A percentile compares a stretch with the other conserved stretches of the same genome.
These are phyloP conservation scores for Campoletis raptor DNA, from an alignment of 2,888 invertebrate genomes.

Conservation along the genomic window DNA sequence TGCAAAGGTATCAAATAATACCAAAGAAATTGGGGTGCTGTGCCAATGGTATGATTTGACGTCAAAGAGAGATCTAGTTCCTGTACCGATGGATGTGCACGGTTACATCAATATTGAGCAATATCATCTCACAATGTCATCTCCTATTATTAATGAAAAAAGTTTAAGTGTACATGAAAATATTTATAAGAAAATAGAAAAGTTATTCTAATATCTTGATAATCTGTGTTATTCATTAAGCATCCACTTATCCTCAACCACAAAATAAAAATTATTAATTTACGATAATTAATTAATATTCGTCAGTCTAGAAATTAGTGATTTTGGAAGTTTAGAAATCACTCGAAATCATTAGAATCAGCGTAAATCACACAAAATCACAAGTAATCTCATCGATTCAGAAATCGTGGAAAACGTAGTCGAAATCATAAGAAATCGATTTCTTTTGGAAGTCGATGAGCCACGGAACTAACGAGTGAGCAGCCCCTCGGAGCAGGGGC, in stretches of 20 bases:
- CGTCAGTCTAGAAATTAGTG: constrained; percentile 19
- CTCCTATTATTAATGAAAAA: constrained; percentile 47
- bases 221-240: constrained; percentile 33
- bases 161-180: constrained; percentile 47
- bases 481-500: too few species aligned
- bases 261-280: constrained; percentile 19
- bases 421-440: not conserved
- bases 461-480: too few species aligned
- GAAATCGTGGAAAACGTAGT: not conserved
- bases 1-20: constrained; percentile 25
- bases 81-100: constrained; percentile 51
- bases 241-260: constrained; percentile 16
- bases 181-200: constrained; percentile 46
- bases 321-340: constrained; percentile 16
- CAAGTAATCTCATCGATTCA: not conserved
- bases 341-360: constrained; percentile 9
- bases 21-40: constrained; percentile 46
- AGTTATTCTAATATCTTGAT: constrained; percentile 44
- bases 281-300: constrained; percentile 4
- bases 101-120: constrained; percentile 47
- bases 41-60: constrained; percentile 48
- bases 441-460: too few species aligned
- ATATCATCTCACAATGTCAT: constrained; percentile 45
- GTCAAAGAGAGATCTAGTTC: constrained; percentile 37
- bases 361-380: constrained; percentile 40